Conservation (phyloP, 2,797 vertebrate species). For the Enteromius trimaculatus region DNA sequence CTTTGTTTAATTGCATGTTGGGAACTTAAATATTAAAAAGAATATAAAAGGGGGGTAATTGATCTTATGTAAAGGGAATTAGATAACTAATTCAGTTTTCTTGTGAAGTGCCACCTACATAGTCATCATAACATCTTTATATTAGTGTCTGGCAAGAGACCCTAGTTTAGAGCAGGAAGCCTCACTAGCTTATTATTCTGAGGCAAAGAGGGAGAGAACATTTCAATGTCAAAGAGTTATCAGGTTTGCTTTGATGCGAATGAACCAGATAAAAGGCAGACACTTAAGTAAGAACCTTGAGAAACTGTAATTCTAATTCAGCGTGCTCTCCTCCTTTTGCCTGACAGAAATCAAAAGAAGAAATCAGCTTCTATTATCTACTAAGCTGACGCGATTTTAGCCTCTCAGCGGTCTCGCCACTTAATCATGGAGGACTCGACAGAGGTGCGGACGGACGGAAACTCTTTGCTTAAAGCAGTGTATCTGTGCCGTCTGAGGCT, state of each 20-base stretch:
- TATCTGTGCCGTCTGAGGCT: constrained; percentile 83
- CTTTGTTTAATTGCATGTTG: constrained; percentile 6
- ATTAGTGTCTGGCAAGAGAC: constrained; percentile 11
- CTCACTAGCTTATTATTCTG: constrained; percentile 13
- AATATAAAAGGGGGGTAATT: constrained; percentile 1
- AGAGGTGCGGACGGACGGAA: constrained; percentile 79
- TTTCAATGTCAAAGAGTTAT: constrained; percentile 46
- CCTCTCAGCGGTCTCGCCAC: constrained; percentile 29
- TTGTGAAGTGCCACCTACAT: constrained; percentile 48
- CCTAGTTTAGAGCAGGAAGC: constrained; percentile 10
- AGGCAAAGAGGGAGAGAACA: constrained; percentile 16
- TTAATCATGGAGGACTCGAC: constrained; percentile 67
- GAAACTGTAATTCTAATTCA: constrained; percentile 6
- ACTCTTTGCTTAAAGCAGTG: constrained; percentile 83
- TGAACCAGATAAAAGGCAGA: constrained; percentile 9
- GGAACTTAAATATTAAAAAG: not conserved
- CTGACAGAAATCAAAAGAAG: constrained; percentile 24
- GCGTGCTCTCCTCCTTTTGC: not conserved
- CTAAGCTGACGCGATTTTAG: constrained; percentile 24
- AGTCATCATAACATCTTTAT: constrained; percentile 43
- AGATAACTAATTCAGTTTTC: constrained; percentile 38
- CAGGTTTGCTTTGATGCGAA: constrained; percentile 33
- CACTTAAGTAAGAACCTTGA: constrained; percentile 38
- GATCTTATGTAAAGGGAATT: constrained; percentile 40
- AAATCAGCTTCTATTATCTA: constrained; percentile 42